Conservation (phyloP, 2,113 vertebrate species). For the Elgaria multicarinata region DNA sequence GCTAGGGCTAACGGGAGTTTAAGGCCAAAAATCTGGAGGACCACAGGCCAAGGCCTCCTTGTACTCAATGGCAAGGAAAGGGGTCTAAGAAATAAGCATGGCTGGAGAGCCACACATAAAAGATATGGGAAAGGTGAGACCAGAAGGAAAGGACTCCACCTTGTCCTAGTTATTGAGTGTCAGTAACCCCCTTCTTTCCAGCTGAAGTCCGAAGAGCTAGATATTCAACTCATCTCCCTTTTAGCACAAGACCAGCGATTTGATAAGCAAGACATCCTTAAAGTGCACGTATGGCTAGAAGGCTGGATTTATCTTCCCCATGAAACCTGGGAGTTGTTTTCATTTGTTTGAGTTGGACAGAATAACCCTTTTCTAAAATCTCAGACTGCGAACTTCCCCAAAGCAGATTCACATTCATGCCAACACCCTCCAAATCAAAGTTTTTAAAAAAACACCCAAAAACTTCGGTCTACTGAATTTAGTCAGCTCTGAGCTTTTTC, state of each 20-base stretch:
- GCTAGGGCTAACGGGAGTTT: no score
- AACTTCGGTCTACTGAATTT: background rate
- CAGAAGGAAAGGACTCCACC: background rate
- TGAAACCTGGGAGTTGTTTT: background rate
- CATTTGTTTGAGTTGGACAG: background rate
- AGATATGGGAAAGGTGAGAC: background rate
- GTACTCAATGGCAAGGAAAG: background rate
- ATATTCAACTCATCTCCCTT: background rate
- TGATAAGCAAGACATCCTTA: background rate
- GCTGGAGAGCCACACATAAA: background rate
- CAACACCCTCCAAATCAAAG: background rate
- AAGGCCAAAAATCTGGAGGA: no score
- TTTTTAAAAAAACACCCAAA: background rate
- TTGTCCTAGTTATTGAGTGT: no score
- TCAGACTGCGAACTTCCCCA: background rate
- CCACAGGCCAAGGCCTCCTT: background rate
- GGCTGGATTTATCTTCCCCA: background rate
- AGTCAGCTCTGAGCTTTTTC: background rate
- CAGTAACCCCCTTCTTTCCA: background rate
- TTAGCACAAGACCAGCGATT: background rate
- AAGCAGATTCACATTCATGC: background rate
- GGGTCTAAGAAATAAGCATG: no score
- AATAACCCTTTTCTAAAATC: background rate
- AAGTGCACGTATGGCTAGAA: background rate
- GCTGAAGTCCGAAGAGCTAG: background rate